These are phyloP conservation scores for Opisthocomus hoazin DNA, from an alignment of 2,113 vertebrate genomes.

Conservation along the genomic window DNA sequence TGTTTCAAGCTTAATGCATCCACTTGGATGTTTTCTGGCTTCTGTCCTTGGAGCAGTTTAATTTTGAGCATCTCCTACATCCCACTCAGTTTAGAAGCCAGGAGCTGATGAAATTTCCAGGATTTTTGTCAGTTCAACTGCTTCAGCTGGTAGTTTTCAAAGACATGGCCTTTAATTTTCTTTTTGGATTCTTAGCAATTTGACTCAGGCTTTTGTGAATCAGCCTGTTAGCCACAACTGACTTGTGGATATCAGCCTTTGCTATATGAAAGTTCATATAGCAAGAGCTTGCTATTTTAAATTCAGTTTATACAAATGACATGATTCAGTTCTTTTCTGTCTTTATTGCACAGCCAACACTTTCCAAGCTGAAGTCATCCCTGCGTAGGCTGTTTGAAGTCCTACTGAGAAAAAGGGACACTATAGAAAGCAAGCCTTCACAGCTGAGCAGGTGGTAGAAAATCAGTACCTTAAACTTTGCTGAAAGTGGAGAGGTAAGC, in stretches of 20 bases:
- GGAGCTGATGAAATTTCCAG: neutral
- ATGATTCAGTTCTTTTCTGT: neutral
- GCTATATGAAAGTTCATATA: neutral
- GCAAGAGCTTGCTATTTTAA: neutral
- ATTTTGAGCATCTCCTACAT: neutral
- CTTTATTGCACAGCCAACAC: neutral
- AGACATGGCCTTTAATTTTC: neutral
- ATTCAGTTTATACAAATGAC: neutral
- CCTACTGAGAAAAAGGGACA: neutral
- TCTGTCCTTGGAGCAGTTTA: neutral
- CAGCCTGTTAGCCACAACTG: neutral
- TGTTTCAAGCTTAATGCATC: neutral
- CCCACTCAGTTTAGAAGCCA: neutral
- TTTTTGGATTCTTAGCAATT: neutral
- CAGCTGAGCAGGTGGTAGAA: neutral
- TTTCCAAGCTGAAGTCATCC: neutral
- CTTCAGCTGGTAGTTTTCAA: neutral
- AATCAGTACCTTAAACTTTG: neutral
- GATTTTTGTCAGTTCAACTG: neutral
- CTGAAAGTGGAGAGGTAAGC: neutral
- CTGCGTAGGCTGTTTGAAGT: neutral
- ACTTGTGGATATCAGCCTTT: neutral
- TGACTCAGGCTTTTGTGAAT: neutral
- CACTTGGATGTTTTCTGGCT: neutral
- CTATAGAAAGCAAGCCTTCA: neutral